Conservation (phyloP, 2,113 vertebrate species). For the Gobius niger region DNA sequence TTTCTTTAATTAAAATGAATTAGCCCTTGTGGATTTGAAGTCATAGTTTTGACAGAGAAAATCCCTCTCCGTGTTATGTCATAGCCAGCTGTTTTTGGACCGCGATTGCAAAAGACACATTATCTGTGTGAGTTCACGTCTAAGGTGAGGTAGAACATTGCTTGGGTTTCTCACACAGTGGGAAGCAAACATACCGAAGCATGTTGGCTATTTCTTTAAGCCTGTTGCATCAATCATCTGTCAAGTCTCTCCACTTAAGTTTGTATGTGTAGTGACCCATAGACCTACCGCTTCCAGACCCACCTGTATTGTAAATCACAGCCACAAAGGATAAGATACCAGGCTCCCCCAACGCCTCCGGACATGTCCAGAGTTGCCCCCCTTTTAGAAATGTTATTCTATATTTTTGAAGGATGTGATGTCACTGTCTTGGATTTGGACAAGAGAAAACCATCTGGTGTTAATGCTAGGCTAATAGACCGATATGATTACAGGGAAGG, state of each 20-base stretch:
- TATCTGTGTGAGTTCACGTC: slow-evolving; percentile 20
- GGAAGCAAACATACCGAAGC: not conserved
- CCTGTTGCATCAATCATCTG: slow-evolving; percentile 40
- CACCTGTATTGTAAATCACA: slow-evolving; percentile 51
- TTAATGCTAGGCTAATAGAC: slow-evolving; percentile 36
- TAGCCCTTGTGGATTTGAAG: slow-evolving; percentile 43
- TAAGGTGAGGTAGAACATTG: slow-evolving; percentile 29
- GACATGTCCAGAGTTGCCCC: slow-evolving; percentile 60
- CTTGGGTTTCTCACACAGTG: slow-evolving; percentile 18
- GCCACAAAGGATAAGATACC: slow-evolving; percentile 41
- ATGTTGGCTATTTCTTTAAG: slow-evolving; percentile 12
- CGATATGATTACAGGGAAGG: slow-evolving; percentile 47
- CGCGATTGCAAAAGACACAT: slow-evolving; percentile 25
- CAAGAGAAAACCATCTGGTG: slow-evolving; percentile 52
- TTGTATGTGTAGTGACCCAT: slow-evolving; percentile 12
- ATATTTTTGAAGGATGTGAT: slow-evolving; percentile 47
- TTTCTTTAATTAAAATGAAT: slow-evolving; percentile 45
- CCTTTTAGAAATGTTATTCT: slow-evolving; percentile 39
- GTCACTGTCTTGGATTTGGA: slow-evolving; percentile 51
- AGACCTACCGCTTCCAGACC: slow-evolving; percentile 18
- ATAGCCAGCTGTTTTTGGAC: slow-evolving; percentile 56
- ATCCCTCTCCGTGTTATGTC: slow-evolving; percentile 55
- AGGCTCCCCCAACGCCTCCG: slow-evolving; percentile 35
- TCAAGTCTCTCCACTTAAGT: slow-evolving; percentile 9
- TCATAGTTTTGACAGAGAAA: slow-evolving; percentile 29